Base-by-base conservation (phyloP, 2,888 invertebrate species). In the Baccha elongata region DNA sequence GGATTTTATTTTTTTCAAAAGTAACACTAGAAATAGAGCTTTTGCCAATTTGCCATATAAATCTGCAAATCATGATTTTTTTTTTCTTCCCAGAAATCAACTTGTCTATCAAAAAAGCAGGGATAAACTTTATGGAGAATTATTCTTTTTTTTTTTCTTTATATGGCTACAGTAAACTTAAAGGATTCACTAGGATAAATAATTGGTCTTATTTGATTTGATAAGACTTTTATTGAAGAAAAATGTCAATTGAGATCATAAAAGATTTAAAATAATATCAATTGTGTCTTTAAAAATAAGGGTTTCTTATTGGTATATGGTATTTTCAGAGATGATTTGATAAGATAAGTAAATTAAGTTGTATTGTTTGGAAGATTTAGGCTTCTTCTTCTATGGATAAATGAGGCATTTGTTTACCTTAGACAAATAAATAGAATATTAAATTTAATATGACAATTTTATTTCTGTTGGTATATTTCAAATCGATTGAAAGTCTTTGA, bases 261-360 rank as follows among this genome's bases (percentile, higher is more conserved):
- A 55, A 55, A 40, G 55, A 58, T 58, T 55, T 55, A 55, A 37
- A 23, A 40, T 23, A 58, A 58, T 26, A 23, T 2, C 23, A 40
- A 40, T 23, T 7, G 40, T 40, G 10, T 32, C 23, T 40, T 21
- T 23, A 23, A 23, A 58, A 58, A 37, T 58, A 55, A 55, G 40
- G 55, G 55, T 58, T 40, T 40, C 23, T 40, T 58, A 37, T 58
- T 58, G n/a, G n/a, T n/a, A n/a, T n/a, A n/a, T n/a, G n/a, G n/a
- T n/a, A n/a, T n/a, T n/a, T n/a, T n/a, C n/a, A n/a, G n/a, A n/a
- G n/a, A n/a, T n/a, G n/a, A n/a, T n/a, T n/a, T n/a, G n/a, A n/a
- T n/a, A n/a, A n/a, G n/a, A n/a, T n/a, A n/a, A n/a, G n/a, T n/a
- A n/a, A n/a, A n/a, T n/a, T n/a, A n/a, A n/a, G n/a, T n/a, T n/a